Base-by-base conservation (phyloP, 2,888 invertebrate genomes). In the Frankliniella intonsa region DNA sequence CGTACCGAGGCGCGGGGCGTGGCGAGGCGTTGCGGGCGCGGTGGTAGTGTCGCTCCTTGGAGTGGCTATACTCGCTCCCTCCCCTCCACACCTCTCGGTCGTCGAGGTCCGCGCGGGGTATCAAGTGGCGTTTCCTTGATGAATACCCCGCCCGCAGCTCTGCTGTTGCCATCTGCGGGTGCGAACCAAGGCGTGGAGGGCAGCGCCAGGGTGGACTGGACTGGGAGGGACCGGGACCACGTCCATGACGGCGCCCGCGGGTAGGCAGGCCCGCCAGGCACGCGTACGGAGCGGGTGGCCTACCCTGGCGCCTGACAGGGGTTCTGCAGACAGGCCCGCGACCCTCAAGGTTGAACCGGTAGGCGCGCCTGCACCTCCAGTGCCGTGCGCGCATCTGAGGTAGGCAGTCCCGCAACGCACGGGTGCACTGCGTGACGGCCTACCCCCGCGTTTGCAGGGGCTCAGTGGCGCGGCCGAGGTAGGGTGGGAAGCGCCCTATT, bases 101-200 rank as follows among this genome's bases (percentile, higher is more conserved):
- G n/a, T n/a, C n/a, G 38, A 38, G 38, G 38, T 38, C 3, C 38
- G 38, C 38, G 38, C 19, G 22, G 22, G 22, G 69, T 25, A 76
- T 76, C 69, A 25, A 76, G 69, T 76, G 69, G 25, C 69, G 69
- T 76, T 76, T 76, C 69, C 69, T 22, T 76, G 69, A 76, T 76
- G 22, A 25, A 76, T 76, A 25, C 62, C 19, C 14, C 55, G n/a
- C 19, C 14, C 38, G 38, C 38, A 38, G 38, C 38, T 3, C 38
- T 55, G 14, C 55, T 55, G 55, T 0, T 38, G 38, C 5, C n/a
- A n/a, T n/a, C n/a, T n/a, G n/a, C n/a, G n/a, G 38, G 38, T 38
- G 38, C 5, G 38, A 38, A 38, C 38, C 38, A 38, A 38, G 38
- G 38, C 38, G 38, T 38, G 38, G 38, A 38, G 38, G 38, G 38